Percentiles rank a stretch among this genome's conserved stretches.
These are phyloP conservation scores for Melanotaenia boesemani DNA, from an alignment of 2,797 vertebrate genomes.

Conservation along the genomic window DNA sequence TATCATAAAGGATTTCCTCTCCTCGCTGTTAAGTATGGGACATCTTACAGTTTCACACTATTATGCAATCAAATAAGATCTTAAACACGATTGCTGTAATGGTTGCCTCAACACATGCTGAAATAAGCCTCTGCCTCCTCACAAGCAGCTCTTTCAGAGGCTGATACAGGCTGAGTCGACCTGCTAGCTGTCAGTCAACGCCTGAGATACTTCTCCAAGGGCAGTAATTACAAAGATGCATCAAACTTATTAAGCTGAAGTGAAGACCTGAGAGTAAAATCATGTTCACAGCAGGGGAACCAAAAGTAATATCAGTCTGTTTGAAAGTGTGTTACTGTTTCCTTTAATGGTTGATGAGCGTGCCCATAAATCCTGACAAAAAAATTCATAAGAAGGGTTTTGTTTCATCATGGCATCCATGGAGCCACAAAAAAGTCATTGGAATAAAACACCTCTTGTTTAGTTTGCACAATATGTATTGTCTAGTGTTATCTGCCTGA, in stretches of 20 bases:
- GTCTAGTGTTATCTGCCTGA: background rate
- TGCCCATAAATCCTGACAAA: constrained; percentile 18
- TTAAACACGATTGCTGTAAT: background rate
- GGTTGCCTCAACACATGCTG: background rate
- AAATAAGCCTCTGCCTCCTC: background rate
- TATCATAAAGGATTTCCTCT: background rate
- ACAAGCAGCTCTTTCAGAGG: background rate
- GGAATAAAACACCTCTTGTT: background rate
- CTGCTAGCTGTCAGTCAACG: constrained; percentile 22
- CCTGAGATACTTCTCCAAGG: constrained; percentile 1
- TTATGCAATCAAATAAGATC: background rate
- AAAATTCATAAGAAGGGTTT: background rate
- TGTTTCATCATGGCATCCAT: background rate
- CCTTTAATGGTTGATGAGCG: background rate
- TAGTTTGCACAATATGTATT: background rate
- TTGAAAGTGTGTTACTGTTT: background rate
- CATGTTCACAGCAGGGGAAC: constrained; percentile 27
- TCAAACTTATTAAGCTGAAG: constrained; percentile 26
- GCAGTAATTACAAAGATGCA: constrained; percentile 35
- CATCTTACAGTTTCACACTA: background rate
- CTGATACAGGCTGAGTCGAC: constrained; percentile 1
- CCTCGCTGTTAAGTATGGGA: background rate
- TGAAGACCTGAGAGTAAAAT: constrained; percentile 22
- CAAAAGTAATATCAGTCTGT: background rate
- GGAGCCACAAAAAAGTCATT: background rate